Base-by-base conservation (phyloP, 2,888 invertebrate genomes). In the Eretmocerus hayati region DNA sequence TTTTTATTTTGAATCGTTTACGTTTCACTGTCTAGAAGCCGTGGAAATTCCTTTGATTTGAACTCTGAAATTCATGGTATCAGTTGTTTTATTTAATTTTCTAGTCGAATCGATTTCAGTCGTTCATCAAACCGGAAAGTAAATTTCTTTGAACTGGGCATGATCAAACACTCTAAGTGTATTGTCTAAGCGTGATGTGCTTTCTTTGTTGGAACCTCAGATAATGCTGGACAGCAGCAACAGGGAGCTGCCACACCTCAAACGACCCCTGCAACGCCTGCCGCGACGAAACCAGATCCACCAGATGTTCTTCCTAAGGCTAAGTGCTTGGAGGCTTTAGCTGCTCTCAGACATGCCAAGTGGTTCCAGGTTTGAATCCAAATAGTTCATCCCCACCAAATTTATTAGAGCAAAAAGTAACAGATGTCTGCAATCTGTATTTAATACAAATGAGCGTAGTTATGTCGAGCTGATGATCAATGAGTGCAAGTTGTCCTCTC, bases 271-370 rank as follows among this genome's bases (percentile, higher is more conserved):
- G 78, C 75, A 77, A 81, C 83, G 78, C 83, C 83, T 80, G 83
- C 83, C 81, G 84, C 77, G 75, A 76, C 77, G 73, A 80, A 85
- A 77, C 77, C 77, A 76, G 81, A 81, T 69, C 81, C 82, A 60
- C 81, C 84, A 79, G 95, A 95, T 81, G 87, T 92, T 76, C 88
- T 97, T 80, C 91, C 94, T 84, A 91, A 92, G 82, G 90, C 92
- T 82, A 94, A 94, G 82, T 97, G 97, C 86, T 89, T 99, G 82
- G 89, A 94, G 84, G 96, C 97, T 81, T 88, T 99, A 81, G 96
- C 97, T 81, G 92, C 93, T 79, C 88, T 99, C 79, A 91, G 99
- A 81, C 96, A 95, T 86, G 93, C 96, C 82, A 99, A 99, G 84
- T 99, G 97, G 96, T 99, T 97, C 88, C 96, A 97, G 92, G 94